Conservation (phyloP, 1,140 invertebrate species). For the Euschistus heros region DNA sequence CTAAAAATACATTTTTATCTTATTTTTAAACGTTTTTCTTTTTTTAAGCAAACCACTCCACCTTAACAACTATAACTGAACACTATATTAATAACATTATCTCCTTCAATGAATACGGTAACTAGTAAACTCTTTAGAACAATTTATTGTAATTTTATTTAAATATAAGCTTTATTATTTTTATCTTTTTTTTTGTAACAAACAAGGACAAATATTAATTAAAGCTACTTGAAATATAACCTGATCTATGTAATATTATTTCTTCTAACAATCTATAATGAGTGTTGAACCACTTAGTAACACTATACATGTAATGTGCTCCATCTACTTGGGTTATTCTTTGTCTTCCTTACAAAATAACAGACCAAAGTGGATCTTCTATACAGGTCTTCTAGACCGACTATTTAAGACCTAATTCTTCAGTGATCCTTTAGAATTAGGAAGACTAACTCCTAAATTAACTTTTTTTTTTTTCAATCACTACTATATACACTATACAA, state of each 20-base stretch:
- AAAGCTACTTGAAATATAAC: conserved; percentile 7
- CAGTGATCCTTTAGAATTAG: too few relatives aligned
- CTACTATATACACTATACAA: conserved; percentile 10
- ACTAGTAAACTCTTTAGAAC: background rate
- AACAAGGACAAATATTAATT: background rate
- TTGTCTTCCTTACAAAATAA: conserved; percentile 11
- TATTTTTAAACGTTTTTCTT: too few relatives aligned
- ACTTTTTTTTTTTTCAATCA: background rate
- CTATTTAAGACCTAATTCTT: too few relatives aligned
- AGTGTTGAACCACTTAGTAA: conserved; percentile 8
- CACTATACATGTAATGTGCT: conserved; percentile 12
- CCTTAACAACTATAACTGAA: conserved; percentile 2
- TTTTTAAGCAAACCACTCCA: conserved; percentile 6
- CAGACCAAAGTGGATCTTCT: conserved; percentile 8
- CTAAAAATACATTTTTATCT: too few relatives aligned
- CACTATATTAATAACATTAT: background rate
- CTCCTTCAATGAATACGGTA: background rate
- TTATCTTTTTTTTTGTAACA: background rate
- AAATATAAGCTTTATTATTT: too few relatives aligned
- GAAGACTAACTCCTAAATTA: background rate
- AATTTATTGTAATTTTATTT: background rate
- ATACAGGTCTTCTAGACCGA: background rate
- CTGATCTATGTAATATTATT: conserved; percentile 6
- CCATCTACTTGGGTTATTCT: background rate
- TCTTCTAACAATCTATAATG: background rate